Evolutionary conservation across 2,888 invertebrate genomes (phyloP), one percentile per base, ranked within the genome.

Genomic region (Patella ulyssiponensis): DNA sequence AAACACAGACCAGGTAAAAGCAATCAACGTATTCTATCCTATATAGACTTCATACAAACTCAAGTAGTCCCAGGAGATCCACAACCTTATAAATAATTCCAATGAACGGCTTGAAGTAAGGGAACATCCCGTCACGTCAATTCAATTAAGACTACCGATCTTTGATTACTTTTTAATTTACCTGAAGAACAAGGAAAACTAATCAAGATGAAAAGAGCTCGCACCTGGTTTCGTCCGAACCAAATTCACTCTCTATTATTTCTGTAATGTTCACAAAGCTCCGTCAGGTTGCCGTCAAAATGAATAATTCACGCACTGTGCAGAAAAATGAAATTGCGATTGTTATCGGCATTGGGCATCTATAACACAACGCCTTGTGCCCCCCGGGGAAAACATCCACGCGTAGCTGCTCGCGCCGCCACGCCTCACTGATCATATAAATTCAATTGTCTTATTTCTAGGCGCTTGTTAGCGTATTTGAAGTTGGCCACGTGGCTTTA

Each of bases 101-200:
- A 58, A 20, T 20, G 20, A 58, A 58, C 20, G 58, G 17, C 58
- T 17, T 20, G 58, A 58, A 58, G 20, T 58, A 58, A 58, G n/a
- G n/a, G 17, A 58, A 58, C 58, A 58, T 58, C 58, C 58, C 20
- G 58, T 20, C 58, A 58, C 58, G 58, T 58, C 58, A 20, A 58
- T 58, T 58, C 58, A 58, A 58, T 58, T 58, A 58, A 58, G 58
- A 58, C 17, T 58, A 20, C 58, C 58, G 20, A 58, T 58, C 58
- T 58, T 58, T 58, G 58, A 58, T 58, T 58, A 58, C n/a, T 58
- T 58, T 58, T 58, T 58, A 58, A 58, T 58, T 58, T 58, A 58
- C 58, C 58, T 58, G 58, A 20, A 58, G n/a, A 58, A 58, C 58
- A 58, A n/a, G 58, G 58, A 17, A 20, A 17, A 17, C 15, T 20